phyloP scores from a whole-genome alignment of 2,113 vertebrate genomes.

The Ciconia maguari region DNA sequence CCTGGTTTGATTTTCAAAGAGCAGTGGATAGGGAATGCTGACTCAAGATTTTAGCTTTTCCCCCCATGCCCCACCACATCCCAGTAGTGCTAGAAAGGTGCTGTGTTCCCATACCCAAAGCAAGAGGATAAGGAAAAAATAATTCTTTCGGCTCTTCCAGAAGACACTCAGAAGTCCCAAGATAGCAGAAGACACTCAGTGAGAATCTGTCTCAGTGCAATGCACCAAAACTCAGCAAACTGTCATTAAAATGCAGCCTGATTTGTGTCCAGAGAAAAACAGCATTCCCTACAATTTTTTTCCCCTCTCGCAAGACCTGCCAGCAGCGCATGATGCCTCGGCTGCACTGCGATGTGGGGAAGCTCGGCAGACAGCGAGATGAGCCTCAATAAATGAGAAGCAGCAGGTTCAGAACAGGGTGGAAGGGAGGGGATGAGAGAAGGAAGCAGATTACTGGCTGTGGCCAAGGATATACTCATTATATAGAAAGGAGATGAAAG shows the following conservation, averaged over 20 bases:
- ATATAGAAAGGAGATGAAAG: slow-evolving; percentile 49
- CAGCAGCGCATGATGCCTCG: background rate
- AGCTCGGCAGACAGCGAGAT: background rate
- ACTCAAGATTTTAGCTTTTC: background rate
- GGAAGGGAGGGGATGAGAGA: background rate
- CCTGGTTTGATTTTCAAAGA: background rate
- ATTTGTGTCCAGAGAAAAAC: background rate
- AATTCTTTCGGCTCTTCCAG: background rate
- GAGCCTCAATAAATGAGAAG: background rate
- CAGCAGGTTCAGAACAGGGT: background rate
- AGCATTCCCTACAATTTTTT: background rate
- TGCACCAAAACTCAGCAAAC: background rate
- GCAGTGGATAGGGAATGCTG: background rate
- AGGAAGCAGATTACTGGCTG: slow-evolving; percentile 14
- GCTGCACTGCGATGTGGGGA: background rate
- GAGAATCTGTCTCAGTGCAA: background rate
- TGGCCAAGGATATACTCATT: background rate
- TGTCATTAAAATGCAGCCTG: background rate
- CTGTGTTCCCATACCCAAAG: background rate
- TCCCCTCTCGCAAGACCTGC: background rate
- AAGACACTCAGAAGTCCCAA: no score
- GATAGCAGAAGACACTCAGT: background rate
- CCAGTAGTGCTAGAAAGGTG: background rate
- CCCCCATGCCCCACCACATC: background rate
- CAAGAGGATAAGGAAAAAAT: background rate